Percentiles rank a stretch among this genome's conserved stretches.
Conservation (phyloP, 1,140 invertebrate species). For the Chymomyza costata region DNA sequence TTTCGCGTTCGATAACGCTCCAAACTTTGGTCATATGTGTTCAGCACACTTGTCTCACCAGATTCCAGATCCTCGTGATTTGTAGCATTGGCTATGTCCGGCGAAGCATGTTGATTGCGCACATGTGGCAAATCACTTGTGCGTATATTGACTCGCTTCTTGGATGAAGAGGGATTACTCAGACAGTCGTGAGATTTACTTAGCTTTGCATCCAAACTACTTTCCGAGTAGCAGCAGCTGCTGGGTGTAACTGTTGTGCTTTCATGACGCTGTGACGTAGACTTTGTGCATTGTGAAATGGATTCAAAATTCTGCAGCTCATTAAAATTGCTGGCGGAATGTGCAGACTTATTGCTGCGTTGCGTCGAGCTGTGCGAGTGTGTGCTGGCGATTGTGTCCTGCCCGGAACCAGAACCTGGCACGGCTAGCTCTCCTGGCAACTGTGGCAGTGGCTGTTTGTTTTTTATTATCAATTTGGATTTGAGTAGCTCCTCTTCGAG, state of each 20-base stretch:
- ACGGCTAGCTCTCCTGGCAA: constrained; percentile 52
- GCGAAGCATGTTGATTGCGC: constrained; percentile 57
- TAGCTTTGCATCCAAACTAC: constrained; percentile 67
- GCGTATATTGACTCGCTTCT: constrained; percentile 80
- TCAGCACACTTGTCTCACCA: constrained; percentile 76
- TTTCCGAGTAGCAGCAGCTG: constrained; percentile 73
- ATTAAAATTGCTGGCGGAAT: constrained; percentile 62
- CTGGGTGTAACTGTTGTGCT: constrained; percentile 71
- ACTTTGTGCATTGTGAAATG: constrained; percentile 61
- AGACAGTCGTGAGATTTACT: constrained; percentile 72
- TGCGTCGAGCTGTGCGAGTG: constrained; percentile 63
- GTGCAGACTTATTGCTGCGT: constrained; percentile 58
- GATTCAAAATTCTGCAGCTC: constrained; percentile 72
- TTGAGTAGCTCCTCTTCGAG: constrained; percentile 70
- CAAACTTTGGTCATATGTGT: constrained; percentile 76
- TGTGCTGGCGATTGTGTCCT: constrained; percentile 56
- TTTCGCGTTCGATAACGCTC: constrained; percentile 76
- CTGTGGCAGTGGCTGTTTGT: constrained; percentile 70
- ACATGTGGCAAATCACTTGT: constrained; percentile 62
- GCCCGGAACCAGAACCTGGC: constrained; percentile 20
- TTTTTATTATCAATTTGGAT: constrained; percentile 70
- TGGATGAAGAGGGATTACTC: constrained; percentile 77
- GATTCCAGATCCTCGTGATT: constrained; percentile 72
- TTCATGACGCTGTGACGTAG: constrained; percentile 60
- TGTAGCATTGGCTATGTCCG: constrained; percentile 50